Base-by-base conservation (phyloP, 2,113 vertebrate species). In the Brachypteracias leptosomus region DNA sequence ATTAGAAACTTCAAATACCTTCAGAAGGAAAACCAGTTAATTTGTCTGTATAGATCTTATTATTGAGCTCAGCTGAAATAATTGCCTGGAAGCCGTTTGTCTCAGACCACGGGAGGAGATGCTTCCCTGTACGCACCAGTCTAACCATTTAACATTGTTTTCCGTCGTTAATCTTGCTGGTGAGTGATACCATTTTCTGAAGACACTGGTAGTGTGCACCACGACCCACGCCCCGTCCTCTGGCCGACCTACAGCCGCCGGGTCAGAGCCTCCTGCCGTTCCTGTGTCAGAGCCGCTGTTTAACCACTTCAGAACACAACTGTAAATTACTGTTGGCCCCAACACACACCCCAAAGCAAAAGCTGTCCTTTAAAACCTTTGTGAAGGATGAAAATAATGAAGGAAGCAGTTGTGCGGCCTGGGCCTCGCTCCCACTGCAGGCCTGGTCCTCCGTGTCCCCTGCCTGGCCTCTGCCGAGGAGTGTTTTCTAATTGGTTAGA, bases 361-460 rank as follows among this genome's bases (percentile, higher is more conserved):
- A 91, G 75, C 90, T 97, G 88, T 95, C 97, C 96, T 95, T 96
- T 82, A 68, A 95, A 96, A 85, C 75, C 63, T 85, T 96, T 95
- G 91, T 96, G 97, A 98, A 98, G 96, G 97, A 97, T 95, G 90
- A 95, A 84, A 92, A 59, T 65, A 68, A 96, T 97, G 97, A 98
- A 98, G 97, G 97, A 97, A 95, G 92, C 35, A 82, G 54, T 82
- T 90, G 94, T 66, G 75, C 84, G 70, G 84, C 92, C 82, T 61
- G 78, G 93, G 89, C 51, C 25, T 81, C 46, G 3, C 9, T 70
- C 57, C 54, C 2, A 35, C 93, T 35, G 13, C 4, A 70, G 68
- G 91, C 93, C 42, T n/a, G 52, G 67, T 63, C 1, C 17, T 36
- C 90, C 57, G 90, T 4, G 3, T 13, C 65, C 70, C 57, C 40